Evolutionary conservation across 2,797 vertebrate species (phyloP), one percentile per base, ranked within the genome.

Genomic region (Silurus aristotelis): DNA sequence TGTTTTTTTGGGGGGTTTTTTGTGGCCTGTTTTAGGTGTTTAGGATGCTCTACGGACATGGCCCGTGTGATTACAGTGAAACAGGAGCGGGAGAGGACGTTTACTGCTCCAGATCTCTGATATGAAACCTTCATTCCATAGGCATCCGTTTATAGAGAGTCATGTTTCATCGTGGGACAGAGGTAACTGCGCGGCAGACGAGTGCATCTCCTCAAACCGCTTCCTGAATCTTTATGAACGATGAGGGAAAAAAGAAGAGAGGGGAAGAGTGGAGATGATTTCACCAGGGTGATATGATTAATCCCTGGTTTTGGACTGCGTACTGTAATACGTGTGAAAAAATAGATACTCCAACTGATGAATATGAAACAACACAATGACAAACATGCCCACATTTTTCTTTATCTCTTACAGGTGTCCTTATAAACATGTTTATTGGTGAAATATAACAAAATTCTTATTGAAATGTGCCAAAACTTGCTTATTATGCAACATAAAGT

Each of bases 71-170:
- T 90, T 89, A 91, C 83, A 86, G 82, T 60, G 63, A 89, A 86
- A 85, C 87, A 83, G 85, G 84, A 31, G 72, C 76, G 71, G 84
- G 80, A 71, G 20, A 82, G 80, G 80, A 71, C 80, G 58, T 82
- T 82, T 71, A 82, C 6, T 2, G 52, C 67, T 20, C 82, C 43
- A 13, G 71, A 83, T 89, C 83, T 84, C 88, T 87, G 87, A 85
- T 81, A 89, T 86, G 87, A 90, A 90, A 89, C 89, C 88, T 90
- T 89, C 87, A 89, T 89, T 90, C 89, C 85, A 85, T 63, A 79
- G 58, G 58, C 20, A 12, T 89, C 72, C 76, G 87, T 90, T 89
- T 86, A 48, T 80, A 56, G 88, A 81, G 84, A 86, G 71, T 80
- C 67, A 17, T 85, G 88, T 88, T 88, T 89, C 87, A 87, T 85